Percentiles rank a stretch among this genome's conserved stretches.
These are phyloP conservation scores for Centropus unirufus DNA, from an alignment of 2,113 vertebrate genomes.

Conservation along the genomic window DNA sequence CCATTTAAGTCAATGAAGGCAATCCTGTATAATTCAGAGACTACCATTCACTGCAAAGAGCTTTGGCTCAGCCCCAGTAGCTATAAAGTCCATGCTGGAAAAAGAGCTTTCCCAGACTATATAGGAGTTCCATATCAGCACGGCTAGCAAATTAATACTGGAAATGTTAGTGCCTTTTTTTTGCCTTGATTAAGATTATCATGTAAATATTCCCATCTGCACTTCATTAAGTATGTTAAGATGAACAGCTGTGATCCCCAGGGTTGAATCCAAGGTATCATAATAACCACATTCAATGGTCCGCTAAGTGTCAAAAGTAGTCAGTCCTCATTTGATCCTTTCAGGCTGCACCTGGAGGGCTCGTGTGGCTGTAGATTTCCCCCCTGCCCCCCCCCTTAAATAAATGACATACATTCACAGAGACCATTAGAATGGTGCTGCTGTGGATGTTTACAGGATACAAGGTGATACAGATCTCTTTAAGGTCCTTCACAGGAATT, in stretches of 20 bases:
- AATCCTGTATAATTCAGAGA: neutral
- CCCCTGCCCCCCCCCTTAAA: neutral
- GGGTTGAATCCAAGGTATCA: neutral
- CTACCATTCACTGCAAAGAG: neutral
- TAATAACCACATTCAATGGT: neutral
- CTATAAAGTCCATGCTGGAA: neutral
- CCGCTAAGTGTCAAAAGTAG: neutral
- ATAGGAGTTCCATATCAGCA: rapidly evolving
- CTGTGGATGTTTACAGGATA: neutral
- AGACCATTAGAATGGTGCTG: neutral
- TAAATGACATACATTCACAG: neutral
- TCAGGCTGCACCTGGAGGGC: neutral
- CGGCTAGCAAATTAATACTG: neutral
- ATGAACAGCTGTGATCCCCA: neutral
- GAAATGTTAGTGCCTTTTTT: neutral
- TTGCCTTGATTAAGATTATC: neutral
- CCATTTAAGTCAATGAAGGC: neutral
- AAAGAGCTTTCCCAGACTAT: neutral
- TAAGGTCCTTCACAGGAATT: neutral
- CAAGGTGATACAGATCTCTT: neutral
- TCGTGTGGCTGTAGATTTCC: neutral
- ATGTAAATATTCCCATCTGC: neutral
- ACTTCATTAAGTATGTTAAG: neutral
- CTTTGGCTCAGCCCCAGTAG: neutral
- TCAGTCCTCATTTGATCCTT: neutral